Percentiles rank a stretch among this genome's conserved stretches.
phyloP scores from a whole-genome alignment of 2,113 vertebrate species.

The Entelurus aequoreus region DNA sequence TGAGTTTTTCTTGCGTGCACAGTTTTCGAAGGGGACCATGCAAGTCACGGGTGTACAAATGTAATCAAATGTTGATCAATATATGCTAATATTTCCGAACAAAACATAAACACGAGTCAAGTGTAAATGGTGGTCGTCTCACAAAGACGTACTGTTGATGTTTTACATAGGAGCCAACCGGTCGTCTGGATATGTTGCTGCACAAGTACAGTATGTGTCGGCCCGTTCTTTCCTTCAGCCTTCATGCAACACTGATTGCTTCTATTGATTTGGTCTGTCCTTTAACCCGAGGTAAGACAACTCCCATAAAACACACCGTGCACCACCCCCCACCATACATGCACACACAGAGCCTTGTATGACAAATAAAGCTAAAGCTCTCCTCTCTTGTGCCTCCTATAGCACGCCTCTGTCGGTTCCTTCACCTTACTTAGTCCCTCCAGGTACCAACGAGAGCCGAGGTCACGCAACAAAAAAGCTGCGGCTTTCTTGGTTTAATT shows the following conservation, averaged over 20 bases:
- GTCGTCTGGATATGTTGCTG: not conserved
- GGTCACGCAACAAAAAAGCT: conserved; percentile 50
- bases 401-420: not conserved
- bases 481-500: conserved; percentile 49
- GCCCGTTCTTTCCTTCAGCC: conserved; percentile 21
- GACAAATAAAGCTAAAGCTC: conserved; percentile 28
- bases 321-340: not conserved
- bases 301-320: conserved; percentile 35
- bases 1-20: too few relatives aligned
- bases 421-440: conserved; percentile 4
- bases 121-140: too few relatives aligned
- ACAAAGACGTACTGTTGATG: not conserved
- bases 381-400: conserved; percentile 6
- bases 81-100: too few relatives aligned
- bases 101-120: too few relatives aligned
- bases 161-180: not conserved
- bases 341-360: conserved; percentile 6
- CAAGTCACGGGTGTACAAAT: too few relatives aligned
- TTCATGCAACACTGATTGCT: conserved; percentile 68
- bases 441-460: conserved; percentile 49
- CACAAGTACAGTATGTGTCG: conserved; percentile 9
- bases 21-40: too few relatives aligned
- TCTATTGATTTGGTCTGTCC: conserved; percentile 67
- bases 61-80: too few relatives aligned
- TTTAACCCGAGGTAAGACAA: conserved; percentile 41